Evolutionary conservation across 2,113 vertebrate species (phyloP).

Genomic region (Riparia riparia): DNA sequence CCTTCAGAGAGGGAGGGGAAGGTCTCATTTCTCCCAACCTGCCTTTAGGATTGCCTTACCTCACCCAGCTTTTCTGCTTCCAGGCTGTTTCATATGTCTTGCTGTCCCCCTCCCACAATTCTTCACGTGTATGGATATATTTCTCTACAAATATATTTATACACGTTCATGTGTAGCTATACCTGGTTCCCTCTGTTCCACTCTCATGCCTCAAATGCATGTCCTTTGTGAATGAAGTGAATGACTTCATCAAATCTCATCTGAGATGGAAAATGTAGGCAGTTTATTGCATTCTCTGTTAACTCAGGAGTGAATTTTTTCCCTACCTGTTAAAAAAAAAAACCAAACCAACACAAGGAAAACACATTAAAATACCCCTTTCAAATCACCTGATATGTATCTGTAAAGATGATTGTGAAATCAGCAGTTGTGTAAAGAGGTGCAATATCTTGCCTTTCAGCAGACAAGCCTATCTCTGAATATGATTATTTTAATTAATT

Average conservation of each 20-base stretch:
- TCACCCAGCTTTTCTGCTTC: neutral
- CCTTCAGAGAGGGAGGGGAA: neutral
- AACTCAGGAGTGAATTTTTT: constrained; percentile 18
- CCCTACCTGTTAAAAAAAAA: neutral
- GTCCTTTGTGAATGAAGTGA: neutral
- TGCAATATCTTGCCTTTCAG: constrained; percentile 1
- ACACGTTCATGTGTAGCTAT: neutral
- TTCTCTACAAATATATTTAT: neutral
- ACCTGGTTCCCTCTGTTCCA: neutral
- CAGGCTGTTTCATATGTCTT: neutral
- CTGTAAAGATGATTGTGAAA: neutral
- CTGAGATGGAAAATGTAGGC: neutral
- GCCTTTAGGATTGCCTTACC: neutral
- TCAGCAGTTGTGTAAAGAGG: neutral
- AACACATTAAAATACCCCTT: neutral
- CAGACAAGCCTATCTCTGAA: neutral
- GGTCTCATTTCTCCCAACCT: neutral
- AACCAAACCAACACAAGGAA: neutral
- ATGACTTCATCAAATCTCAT: neutral
- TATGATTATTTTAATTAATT: neutral
- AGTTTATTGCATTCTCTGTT: constrained; percentile 19
- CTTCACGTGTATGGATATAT: neutral
- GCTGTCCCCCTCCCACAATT: neutral
- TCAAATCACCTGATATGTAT: neutral
- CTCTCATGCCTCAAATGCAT: neutral